Conservation (phyloP, 2,888 invertebrate species). For the Andrena praecox region DNA sequence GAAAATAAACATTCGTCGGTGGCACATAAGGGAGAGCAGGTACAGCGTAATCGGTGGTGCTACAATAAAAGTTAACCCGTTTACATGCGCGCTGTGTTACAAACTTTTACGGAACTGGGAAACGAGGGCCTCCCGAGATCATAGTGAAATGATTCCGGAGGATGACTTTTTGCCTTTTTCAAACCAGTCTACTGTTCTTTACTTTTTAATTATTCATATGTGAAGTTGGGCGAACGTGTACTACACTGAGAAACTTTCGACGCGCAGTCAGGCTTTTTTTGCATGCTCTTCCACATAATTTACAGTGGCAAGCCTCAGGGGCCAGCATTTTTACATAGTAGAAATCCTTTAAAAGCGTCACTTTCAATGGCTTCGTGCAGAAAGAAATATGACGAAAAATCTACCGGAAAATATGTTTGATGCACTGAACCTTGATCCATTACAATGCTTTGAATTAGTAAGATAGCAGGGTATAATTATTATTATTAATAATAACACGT, state of each 20-base stretch:
- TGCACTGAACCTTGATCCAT: background rate
- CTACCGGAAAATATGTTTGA: background rate
- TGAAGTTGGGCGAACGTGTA: conserved; percentile 45
- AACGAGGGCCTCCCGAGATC: too few relatives aligned
- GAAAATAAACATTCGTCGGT: background rate
- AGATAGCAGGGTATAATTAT: too few relatives aligned
- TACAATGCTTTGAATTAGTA: too few relatives aligned
- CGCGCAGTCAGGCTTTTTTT: conserved; percentile 23
- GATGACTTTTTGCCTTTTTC: conserved; percentile 22
- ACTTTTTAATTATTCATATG: conserved; percentile 55
- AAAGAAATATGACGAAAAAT: background rate
- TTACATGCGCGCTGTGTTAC: background rate
- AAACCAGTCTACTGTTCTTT: conserved; percentile 21
- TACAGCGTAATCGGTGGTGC: background rate
- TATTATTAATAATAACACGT: too few relatives aligned
- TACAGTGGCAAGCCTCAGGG: conserved; percentile 18
- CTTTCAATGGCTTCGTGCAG: background rate
- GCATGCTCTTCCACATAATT: conserved; percentile 46
- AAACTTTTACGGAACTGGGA: background rate
- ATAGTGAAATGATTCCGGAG: conserved; percentile 6
- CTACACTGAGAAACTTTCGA: conserved; percentile 48
- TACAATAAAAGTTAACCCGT: conserved; percentile 3
- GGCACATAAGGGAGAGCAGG: too few relatives aligned
- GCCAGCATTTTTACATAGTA: conserved; percentile 29
- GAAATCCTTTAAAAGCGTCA: conserved; percentile 31